A percentile compares a stretch with the other conserved stretches of the same genome.
phyloP scores from a whole-genome alignment of 2,113 vertebrate genomes.

The Picathartes gymnocephalus region DNA sequence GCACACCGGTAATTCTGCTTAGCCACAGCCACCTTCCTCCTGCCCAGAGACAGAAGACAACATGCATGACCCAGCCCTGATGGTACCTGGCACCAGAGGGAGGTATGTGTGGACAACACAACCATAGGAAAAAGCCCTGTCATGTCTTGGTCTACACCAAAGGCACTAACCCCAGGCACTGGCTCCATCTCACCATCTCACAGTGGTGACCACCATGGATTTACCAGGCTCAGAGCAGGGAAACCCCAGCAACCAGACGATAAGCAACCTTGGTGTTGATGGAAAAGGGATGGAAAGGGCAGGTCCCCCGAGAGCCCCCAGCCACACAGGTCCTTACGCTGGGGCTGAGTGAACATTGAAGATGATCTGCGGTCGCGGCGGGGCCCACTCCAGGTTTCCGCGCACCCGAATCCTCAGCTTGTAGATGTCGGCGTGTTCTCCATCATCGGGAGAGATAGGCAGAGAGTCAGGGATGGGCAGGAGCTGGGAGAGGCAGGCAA shows the following conservation, averaged over 20 bases:
- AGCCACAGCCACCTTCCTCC: constrained; percentile 90
- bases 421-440: constrained; percentile 94
- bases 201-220: rapidly evolving
- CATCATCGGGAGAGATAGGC: constrained; percentile 94
- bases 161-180: background rate
- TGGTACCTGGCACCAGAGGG: background rate
- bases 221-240: background rate
- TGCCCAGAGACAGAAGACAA: constrained; percentile 45
- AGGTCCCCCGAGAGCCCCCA: background rate
- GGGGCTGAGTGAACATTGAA: constrained; percentile 94
- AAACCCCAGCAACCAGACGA: background rate
- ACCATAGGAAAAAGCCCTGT: background rate
- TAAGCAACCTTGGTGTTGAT: background rate
- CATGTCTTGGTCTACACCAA: background rate
- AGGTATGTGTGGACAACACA: background rate
- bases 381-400: constrained; percentile 97
- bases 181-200: background rate
- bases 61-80: background rate
- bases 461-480: constrained; percentile 94
- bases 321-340: constrained; percentile 72
- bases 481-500: constrained; percentile 72
- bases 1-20: constrained; percentile 98
- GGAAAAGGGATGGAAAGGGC: background rate
- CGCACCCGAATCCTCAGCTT: constrained; percentile 94
- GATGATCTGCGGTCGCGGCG: constrained; percentile 94